Evolutionary conservation across 2,113 vertebrate genomes (phyloP).

Genomic region (Cepphus grylle): DNA sequence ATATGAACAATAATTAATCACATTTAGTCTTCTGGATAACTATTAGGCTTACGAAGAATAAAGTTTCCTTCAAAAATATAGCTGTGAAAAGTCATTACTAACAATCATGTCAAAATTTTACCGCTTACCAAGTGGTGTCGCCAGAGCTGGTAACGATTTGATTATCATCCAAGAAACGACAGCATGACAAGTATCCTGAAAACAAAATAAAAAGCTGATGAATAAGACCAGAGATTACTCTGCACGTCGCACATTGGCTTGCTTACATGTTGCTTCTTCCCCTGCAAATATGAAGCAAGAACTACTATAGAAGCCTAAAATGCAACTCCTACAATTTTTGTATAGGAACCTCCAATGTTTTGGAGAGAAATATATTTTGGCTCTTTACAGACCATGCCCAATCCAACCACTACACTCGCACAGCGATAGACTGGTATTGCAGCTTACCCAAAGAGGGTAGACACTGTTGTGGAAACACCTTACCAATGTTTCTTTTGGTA

Average conservation of each 20-base stretch:
- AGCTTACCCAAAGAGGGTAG: background rate
- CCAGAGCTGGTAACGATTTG: constrained; percentile 99
- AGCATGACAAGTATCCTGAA: constrained; percentile 96
- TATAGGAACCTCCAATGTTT: background rate
- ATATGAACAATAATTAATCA: background rate
- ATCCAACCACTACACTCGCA: background rate
- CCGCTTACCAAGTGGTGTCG: constrained; percentile 95
- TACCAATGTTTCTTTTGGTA: background rate
- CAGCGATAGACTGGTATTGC: no score
- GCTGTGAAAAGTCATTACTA: background rate
- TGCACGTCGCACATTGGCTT: background rate
- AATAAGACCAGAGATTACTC: background rate
- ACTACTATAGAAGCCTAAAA: background rate
- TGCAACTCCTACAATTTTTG: background rate
- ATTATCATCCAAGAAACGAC: constrained; percentile 98
- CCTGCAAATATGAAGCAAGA: background rate
- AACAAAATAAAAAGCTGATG: background rate
- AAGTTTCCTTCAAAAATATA: background rate
- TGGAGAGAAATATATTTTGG: background rate
- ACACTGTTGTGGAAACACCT: background rate
- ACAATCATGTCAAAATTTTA: background rate
- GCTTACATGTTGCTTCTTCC: background rate
- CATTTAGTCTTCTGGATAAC: background rate
- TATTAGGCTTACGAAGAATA: background rate
- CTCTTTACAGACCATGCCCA: background rate